Evolutionary conservation across 2,797 vertebrate species (phyloP), one percentile per base, ranked within the genome.

Genomic region (Oophaga sylvatica): DNA sequence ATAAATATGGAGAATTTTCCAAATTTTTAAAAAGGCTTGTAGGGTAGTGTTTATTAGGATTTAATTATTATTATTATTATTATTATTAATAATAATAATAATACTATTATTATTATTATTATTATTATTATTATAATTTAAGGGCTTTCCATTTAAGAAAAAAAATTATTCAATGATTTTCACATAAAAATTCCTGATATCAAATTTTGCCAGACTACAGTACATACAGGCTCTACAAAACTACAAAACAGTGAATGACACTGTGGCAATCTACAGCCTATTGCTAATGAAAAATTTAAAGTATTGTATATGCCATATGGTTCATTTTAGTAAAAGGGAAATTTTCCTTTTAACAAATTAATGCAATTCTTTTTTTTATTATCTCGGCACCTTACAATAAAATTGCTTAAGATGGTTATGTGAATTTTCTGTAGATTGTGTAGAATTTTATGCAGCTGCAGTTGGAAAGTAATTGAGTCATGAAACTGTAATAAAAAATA

Each of bases 401-500:
- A n/a, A 13, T 65, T 65, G 31, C 19, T 41, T 12, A 45, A 81
- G 31, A 62, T 22, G 12, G 4, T 31, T 11, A 41, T 35, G 9
- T 29, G 19, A 22, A 48, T 81, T 26, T 77, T 76, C 10, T 48
- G 71, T 20, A 8, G 45, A 48, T 48, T 48, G 8, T 77, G 73
- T 81, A 35, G 19, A 65, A n/a, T 67, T 80, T 17, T 65, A 20
- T 67, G 41, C 31, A 63, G 35, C n/a, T 63, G 12, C 5, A 80
- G 29, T 80, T n/a, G 17, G 12, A 65, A 63, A 31, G 41, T 45
- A n/a, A 48, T 81, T 48, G 31, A 63, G 35, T 45, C 10, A 53
- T 17, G 13, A 31, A 81, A 81, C 35, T 81, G 80, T 26, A 53
- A 67, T 65, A 67, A 81, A 80, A 63, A 31, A 29, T 57, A 79